Percentiles rank a stretch among this genome's conserved stretches.
Evolutionary conservation across 2,113 vertebrate genomes (phyloP).

Genomic region (Phainopepla nitens): DNA sequence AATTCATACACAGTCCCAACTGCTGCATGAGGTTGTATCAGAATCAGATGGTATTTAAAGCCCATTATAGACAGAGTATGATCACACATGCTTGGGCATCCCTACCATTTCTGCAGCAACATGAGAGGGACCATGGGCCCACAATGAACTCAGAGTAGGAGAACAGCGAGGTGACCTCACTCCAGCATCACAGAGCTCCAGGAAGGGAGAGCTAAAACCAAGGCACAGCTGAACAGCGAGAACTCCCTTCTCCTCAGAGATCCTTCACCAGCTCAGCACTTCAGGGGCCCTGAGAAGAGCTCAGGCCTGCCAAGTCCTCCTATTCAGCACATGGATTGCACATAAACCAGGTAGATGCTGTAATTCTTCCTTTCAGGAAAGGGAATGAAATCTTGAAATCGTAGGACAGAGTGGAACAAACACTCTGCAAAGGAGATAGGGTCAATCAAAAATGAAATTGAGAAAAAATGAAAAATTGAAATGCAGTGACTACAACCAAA

Average conservation of each 20-base stretch:
- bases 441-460: too few species aligned
- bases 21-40: neutral
- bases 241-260: neutral
- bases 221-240: accelerated
- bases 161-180: neutral
- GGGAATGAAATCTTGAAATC: too few species aligned
- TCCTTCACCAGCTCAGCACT: neutral
- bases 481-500: too few species aligned
- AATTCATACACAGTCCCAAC: neutral
- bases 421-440: too few species aligned
- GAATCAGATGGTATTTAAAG: neutral
- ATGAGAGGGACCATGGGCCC: neutral
- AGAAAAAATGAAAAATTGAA: too few species aligned
- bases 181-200: neutral
- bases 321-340: neutral
- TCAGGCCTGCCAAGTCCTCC: neutral
- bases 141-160: neutral
- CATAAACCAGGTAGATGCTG: neutral
- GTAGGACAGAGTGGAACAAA: too few species aligned
- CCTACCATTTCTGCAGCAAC: neutral
- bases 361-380: neutral
- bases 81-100: neutral
- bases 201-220: neutral
- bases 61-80: neutral
- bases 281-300: neutral